These are phyloP conservation scores for silkworm (Bombyx mori) DNA, from an alignment of 1,140 invertebrate species.

Conservation along the genomic window DNA sequence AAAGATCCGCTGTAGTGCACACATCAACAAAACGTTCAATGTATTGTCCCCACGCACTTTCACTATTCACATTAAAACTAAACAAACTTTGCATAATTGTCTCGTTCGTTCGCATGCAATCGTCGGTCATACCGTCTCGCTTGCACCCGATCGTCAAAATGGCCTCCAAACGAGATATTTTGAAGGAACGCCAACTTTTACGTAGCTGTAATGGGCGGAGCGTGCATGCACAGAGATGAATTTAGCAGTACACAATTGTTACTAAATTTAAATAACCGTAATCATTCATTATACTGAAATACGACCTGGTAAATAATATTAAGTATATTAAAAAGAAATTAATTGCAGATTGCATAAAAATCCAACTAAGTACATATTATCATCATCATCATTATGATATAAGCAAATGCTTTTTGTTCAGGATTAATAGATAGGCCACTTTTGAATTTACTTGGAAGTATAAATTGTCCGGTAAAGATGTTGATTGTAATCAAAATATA, in stretches of 20 bases:
- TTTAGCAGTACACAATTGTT: constrained; percentile 13
- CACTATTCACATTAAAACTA: constrained; percentile 52
- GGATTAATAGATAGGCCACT: no score
- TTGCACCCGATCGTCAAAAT: constrained; percentile 64
- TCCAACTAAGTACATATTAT: no score
- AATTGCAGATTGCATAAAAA: no score
- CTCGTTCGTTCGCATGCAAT: constrained; percentile 55
- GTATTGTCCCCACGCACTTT: constrained; percentile 40
- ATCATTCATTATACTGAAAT: no score
- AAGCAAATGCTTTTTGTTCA: no score
- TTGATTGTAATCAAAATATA: no score
- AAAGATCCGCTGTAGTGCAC: constrained; percentile 15
- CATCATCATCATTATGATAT: no score
- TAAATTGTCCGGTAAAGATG: no score
- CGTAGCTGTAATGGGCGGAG: constrained; percentile 67
- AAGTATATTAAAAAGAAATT: no score
- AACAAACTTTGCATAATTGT: constrained; percentile 66
- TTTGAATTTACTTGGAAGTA: no score
- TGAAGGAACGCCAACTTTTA: constrained; percentile 67
- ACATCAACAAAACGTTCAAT: constrained; percentile 19
- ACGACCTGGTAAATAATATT: no score
- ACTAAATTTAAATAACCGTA: neutral
- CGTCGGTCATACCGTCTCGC: constrained; percentile 43
- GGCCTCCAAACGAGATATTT: constrained; percentile 70
- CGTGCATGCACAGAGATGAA: constrained; percentile 49